Conservation (phyloP, 2,797 vertebrate genomes). For the Argyrosomus regius region DNA sequence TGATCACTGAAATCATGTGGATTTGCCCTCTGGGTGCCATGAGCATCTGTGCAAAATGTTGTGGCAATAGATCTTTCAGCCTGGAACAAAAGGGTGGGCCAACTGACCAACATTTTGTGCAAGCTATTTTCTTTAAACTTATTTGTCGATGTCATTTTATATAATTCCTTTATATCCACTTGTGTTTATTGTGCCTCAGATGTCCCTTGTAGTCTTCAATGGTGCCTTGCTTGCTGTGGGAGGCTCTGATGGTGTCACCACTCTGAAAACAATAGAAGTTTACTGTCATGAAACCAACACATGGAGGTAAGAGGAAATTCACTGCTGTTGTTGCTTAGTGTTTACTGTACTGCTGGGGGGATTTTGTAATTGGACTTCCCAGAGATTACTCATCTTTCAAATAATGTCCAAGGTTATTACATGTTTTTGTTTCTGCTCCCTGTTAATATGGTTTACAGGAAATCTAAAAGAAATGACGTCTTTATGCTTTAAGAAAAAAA, state of each 20-base stretch:
- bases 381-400: slow-evolving; percentile 1
- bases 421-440: background rate
- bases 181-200: slow-evolving; percentile 45
- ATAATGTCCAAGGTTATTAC: background rate
- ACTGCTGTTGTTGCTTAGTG: background rate
- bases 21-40: background rate
- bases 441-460: slow-evolving; percentile 16
- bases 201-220: slow-evolving; percentile 76
- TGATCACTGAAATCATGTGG: background rate
- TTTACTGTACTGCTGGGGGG: background rate
- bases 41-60: background rate
- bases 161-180: background rate
- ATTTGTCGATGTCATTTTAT: background rate
- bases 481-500: background rate
- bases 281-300: slow-evolving; percentile 78
- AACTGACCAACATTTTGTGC: too few species aligned
- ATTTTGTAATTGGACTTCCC: background rate
- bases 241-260: slow-evolving; percentile 75
- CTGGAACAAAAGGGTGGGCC: background rate
- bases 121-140: background rate
- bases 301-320: slow-evolving; percentile 72
- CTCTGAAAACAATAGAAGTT: slow-evolving; percentile 77
- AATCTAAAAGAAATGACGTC: background rate
- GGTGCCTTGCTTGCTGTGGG: slow-evolving; percentile 77
- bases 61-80: background rate